phyloP scores from a whole-genome alignment of 1,140 invertebrate species.

The Ips typographus region DNA sequence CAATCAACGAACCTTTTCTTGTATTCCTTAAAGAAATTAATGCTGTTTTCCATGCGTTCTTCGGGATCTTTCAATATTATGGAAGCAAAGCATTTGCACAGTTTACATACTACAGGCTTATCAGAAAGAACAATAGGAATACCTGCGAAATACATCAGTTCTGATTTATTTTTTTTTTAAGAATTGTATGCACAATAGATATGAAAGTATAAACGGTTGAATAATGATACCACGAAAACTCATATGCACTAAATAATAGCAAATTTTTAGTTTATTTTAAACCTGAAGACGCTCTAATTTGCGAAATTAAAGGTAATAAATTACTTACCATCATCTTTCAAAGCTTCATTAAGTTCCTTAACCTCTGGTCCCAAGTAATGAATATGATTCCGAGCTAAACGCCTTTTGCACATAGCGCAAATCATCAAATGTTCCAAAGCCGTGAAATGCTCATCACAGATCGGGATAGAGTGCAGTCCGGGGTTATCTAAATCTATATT shows the following conservation, averaged over 20 bases:
- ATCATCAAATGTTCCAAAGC: conserved; percentile 69
- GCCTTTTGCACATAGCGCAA: conserved; percentile 73
- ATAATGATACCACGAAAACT: too few relatives aligned
- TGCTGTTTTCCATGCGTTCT: conserved; percentile 58
- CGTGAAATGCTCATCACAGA: conserved; percentile 64
- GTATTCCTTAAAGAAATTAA: conserved; percentile 66
- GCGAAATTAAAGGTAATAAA: too few relatives aligned
- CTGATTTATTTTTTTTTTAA: background rate
- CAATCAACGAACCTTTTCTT: conserved; percentile 54
- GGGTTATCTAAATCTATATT: conserved; percentile 60
- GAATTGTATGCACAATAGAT: background rate
- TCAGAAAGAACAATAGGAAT: conserved; percentile 65
- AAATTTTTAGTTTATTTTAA: too few relatives aligned
- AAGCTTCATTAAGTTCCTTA: conserved; percentile 65
- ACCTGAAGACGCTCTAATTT: too few relatives aligned
- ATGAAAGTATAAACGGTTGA: background rate
- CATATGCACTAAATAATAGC: too few relatives aligned
- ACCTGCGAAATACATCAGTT: conserved; percentile 13
- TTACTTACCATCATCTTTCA: conserved; percentile 58
- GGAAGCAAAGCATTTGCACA: conserved; percentile 74
- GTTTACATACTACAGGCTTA: conserved; percentile 72
- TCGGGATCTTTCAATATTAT: conserved; percentile 63
- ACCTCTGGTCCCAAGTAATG: conserved; percentile 64
- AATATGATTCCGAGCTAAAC: conserved; percentile 70
- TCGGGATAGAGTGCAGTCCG: conserved; percentile 61